Evolutionary conservation across 2,113 vertebrate genomes (phyloP), one percentile per base, ranked within the genome.

Genomic region (Dicentrarchus labrax): DNA sequence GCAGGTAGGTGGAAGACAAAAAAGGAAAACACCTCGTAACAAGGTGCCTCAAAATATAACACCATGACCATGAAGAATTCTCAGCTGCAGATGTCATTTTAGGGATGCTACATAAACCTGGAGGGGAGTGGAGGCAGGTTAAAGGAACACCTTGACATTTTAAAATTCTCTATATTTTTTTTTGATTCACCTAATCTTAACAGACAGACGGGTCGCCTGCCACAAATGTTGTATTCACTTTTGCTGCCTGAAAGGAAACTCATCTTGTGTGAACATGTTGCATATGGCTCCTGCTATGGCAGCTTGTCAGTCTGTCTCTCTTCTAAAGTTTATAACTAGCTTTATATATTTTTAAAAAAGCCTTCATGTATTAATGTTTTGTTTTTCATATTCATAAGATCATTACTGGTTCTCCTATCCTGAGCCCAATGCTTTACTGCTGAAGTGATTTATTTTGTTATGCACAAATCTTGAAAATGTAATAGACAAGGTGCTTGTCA

Each of bases 101-200:
- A 61, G 67, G 19, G 47, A 30, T 36, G 66, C 50, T 24, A 57
- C 47, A 10, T 13, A 56, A 66, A 75, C 57, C 71, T 71, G 45
- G 21, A 84, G 61, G 64, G 22, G 19, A 71, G 77, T 66, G 66
- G 60, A 77, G 57, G 71, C 68, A 62, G 78, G 72, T 78, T 53
- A 60, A 85, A 89, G 71, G 41, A 87, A 78, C 82, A 76, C 64
- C 45, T 77, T 80, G 51, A 70, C 56, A 76, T 80, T 85, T 78
- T 50, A 41, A 41, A 76, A 78, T 67, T 70, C 4, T 30, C 2
- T 30, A 30, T 0, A n/a, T 9, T 65, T 78, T 65, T 1, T 71
- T 83, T 88, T 60, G 41, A 78, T 78, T 80, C 22, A 11, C 41
- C 30, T 87, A 78, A 91, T 91, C 92, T 83, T 62, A 60, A 61